Conservation (phyloP, 2,888 invertebrate species). For the Drosophila antonietae region DNA sequence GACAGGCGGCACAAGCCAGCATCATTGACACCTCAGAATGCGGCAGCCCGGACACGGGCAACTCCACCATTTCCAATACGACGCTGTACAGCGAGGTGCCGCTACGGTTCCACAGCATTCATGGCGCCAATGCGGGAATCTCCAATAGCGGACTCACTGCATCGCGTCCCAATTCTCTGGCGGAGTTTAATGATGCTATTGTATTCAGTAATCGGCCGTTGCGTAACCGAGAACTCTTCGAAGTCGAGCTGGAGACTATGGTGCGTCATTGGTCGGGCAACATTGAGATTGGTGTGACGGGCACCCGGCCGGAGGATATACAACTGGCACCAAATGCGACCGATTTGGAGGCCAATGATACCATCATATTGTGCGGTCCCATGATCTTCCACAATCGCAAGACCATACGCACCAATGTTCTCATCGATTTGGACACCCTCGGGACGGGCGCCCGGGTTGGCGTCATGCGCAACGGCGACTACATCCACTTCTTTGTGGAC, state of each 20-base stretch:
- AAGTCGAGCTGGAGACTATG: constrained; percentile 94
- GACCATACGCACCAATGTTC: constrained; percentile 93
- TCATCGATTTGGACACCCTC: constrained; percentile 93
- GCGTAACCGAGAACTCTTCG: constrained; percentile 95
- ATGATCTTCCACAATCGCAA: constrained; percentile 95
- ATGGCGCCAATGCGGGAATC: constrained; percentile 91
- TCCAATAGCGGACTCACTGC: constrained; percentile 94
- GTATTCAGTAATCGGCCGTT: constrained; percentile 95
- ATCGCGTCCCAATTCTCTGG: constrained; percentile 92
- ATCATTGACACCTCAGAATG: constrained; percentile 91
- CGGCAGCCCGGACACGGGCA: constrained; percentile 89
- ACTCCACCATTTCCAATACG: constrained; percentile 91
- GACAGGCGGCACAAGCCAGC: constrained; percentile 96
- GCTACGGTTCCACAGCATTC: constrained; percentile 94
- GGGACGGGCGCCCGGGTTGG: constrained; percentile 92
- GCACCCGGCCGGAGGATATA: constrained; percentile 95
- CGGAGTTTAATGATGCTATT: constrained; percentile 97
- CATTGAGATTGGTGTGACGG: constrained; percentile 94
- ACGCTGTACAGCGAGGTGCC: constrained; percentile 87
- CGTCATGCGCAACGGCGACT: constrained; percentile 94
- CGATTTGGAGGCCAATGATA: constrained; percentile 95
- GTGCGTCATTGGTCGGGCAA: constrained; percentile 97
- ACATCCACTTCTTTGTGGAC: constrained; percentile 93
- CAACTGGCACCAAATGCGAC: constrained; percentile 95
- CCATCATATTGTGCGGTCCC: constrained; percentile 96